A percentile compares a stretch with the other conserved stretches of the same genome.
phyloP scores from a whole-genome alignment of 2,797 vertebrate species.

The Cirrhinus mrigala region DNA sequence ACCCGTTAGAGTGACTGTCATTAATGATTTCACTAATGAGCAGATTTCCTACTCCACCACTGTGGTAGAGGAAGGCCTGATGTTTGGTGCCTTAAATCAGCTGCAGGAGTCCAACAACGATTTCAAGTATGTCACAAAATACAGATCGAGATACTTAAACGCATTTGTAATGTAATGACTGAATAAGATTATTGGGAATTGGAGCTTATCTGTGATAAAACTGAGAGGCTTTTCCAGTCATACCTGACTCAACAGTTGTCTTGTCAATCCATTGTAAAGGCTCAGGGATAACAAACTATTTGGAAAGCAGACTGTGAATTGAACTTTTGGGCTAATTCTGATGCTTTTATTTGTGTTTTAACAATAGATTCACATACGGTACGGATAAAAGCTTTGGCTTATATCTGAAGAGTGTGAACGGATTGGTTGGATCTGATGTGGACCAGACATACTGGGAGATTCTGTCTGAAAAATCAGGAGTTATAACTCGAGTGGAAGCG shows the following conservation, averaged over 20 bases:
- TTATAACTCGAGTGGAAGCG: slow-evolving; percentile 62
- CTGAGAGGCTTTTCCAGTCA: background rate
- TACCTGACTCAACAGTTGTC: background rate
- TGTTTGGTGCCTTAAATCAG: slow-evolving; percentile 72
- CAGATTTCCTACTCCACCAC: slow-evolving; percentile 60
- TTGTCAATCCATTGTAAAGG: background rate
- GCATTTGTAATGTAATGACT: background rate
- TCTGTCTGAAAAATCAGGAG: slow-evolving; percentile 67
- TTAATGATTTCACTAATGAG: slow-evolving; percentile 63
- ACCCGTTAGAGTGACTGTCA: slow-evolving; percentile 69
- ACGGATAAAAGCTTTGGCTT: slow-evolving; percentile 69
- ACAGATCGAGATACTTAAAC: background rate
- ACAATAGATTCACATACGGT: slow-evolving; percentile 20
- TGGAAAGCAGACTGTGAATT: background rate
- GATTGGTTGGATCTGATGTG: slow-evolving; percentile 63
- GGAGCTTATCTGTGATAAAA: background rate
- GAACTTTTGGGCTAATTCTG: background rate
- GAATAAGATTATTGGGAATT: background rate
- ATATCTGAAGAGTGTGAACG: slow-evolving; percentile 74
- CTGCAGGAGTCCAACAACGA: slow-evolving; percentile 64
- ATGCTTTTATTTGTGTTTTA: background rate
- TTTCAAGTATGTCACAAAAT: slow-evolving; percentile 65
- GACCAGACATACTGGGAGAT: slow-evolving; percentile 77
- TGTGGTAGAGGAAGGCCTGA: slow-evolving; percentile 68
- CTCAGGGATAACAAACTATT: background rate